These are phyloP conservation scores for Epirrita christyi DNA, from an alignment of 2,888 invertebrate species.

Conservation along the genomic window DNA sequence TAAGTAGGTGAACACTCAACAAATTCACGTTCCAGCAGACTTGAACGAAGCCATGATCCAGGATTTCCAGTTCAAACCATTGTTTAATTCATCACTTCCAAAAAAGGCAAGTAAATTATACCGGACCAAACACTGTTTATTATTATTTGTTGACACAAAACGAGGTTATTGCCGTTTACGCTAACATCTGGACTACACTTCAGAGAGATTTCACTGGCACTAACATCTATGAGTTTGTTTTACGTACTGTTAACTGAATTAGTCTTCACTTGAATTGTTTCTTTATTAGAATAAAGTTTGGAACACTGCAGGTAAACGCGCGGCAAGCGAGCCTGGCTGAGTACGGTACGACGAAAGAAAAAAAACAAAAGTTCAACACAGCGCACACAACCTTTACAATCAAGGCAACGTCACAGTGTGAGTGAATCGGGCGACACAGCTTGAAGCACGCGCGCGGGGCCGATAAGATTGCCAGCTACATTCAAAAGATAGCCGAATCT, in stretches of 20 bases:
- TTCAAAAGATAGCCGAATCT: conserved; percentile 25
- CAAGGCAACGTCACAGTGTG: conserved; percentile 71
- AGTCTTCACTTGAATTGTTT: conserved; percentile 32
- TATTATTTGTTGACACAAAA: conserved; percentile 79
- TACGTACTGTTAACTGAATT: not conserved
- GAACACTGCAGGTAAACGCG: conserved; percentile 65
- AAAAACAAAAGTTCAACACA: conserved; percentile 65
- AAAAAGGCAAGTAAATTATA: conserved; percentile 62
- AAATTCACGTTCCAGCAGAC: conserved; percentile 63
- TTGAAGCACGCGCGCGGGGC: conserved; percentile 47
- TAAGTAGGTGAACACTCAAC: conserved; percentile 77
- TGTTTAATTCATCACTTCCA: conserved; percentile 77
- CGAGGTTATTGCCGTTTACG: conserved; percentile 71
- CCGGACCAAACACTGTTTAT: conserved; percentile 71
- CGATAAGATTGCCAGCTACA: conserved; percentile 52
- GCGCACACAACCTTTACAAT: conserved; percentile 61
- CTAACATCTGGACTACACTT: conserved; percentile 70
- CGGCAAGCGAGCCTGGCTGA: conserved; percentile 59
- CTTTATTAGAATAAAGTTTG: conserved; percentile 39
- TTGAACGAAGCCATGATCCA: conserved; percentile 67
- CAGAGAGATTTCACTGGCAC: conserved; percentile 68
- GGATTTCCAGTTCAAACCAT: conserved; percentile 71
- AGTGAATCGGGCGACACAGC: conserved; percentile 62
- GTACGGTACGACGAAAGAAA: conserved; percentile 65
- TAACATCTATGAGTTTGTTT: conserved; percentile 2